phyloP scores from a whole-genome alignment of 2,797 vertebrate genomes.

The Malurus leucopterus region DNA sequence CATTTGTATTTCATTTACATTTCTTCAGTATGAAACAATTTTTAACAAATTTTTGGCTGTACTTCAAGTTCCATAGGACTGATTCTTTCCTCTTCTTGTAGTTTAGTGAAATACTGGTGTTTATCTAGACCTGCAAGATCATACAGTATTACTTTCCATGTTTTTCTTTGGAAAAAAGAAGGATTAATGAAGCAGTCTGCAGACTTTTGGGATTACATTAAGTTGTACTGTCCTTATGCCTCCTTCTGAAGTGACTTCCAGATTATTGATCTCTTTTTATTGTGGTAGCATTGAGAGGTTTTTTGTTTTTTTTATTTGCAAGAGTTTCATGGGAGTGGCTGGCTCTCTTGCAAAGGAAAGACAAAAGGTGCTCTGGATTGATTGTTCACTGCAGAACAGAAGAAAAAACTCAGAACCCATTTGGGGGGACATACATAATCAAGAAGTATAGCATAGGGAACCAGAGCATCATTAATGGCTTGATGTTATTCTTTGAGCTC shows the following conservation, averaged over 20 bases:
- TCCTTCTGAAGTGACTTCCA: neutral
- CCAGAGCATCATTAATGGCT: neutral
- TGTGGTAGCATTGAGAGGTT: neutral
- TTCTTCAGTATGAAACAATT: neutral
- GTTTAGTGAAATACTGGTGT: neutral
- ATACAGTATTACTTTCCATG: neutral
- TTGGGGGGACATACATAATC: accelerated
- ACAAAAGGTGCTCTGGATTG: neutral
- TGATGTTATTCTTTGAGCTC: neutral
- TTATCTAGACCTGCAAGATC: neutral
- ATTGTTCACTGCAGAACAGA: neutral
- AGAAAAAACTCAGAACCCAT: neutral
- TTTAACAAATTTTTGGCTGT: neutral
- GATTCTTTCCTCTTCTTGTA: neutral
- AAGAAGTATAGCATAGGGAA: neutral
- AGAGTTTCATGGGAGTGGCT: neutral
- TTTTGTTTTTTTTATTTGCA: neutral
- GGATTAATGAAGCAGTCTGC: neutral
- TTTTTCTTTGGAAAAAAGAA: neutral
- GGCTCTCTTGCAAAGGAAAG: neutral
- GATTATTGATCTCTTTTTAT: neutral
- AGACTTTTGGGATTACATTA: neutral
- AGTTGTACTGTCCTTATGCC: neutral
- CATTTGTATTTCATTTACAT: neutral
- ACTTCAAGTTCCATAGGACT: neutral